Conservation (phyloP, 30 jellyfish, hydroid and myxozoan genomes). For the Rhopilema esculentum region DNA sequence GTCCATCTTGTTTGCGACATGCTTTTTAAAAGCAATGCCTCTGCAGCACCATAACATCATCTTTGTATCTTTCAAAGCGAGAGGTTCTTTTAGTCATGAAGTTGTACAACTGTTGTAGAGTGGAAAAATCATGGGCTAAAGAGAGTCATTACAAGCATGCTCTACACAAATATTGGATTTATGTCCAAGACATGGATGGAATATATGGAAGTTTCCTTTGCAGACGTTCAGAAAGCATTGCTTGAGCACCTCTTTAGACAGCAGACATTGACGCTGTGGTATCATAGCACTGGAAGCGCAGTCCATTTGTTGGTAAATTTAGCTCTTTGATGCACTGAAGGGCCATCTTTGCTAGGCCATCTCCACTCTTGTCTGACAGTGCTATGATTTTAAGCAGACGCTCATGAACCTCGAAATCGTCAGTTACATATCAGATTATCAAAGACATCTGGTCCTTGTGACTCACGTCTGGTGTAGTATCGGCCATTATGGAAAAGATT, state of each 20-base stretch:
- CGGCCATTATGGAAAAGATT: neutral
- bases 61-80: conserved; percentile 30
- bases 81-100: conserved; percentile 31
- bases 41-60: conserved; percentile 14
- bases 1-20: conserved; percentile 26
- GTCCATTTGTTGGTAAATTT: conserved; percentile 20
- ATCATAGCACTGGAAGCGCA: conserved; percentile 28
- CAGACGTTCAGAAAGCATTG: neutral
- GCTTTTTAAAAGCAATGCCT: conserved; percentile 32
- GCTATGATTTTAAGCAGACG: conserved; percentile 28
- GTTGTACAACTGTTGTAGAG: conserved; percentile 28
- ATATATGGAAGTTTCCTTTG: neutral
- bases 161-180: conserved; percentile 30
- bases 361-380: conserved; percentile 41
- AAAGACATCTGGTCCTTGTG: conserved; percentile 44
- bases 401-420: conserved; percentile 29
- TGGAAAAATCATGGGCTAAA: neutral
- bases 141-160: conserved; percentile 26
- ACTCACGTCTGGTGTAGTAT: conserved; percentile 39
- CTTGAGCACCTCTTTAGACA: conserved; percentile 36
- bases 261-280: conserved; percentile 32
- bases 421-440: conserved; percentile 23
- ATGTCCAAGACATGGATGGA: conserved; percentile 34
- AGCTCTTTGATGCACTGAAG: conserved; percentile 15
- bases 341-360: conserved; percentile 14